Conservation (phyloP, 35 echinoderm and acorn worm genomes). For the Hemicentrotus pulcherrimus region DNA sequence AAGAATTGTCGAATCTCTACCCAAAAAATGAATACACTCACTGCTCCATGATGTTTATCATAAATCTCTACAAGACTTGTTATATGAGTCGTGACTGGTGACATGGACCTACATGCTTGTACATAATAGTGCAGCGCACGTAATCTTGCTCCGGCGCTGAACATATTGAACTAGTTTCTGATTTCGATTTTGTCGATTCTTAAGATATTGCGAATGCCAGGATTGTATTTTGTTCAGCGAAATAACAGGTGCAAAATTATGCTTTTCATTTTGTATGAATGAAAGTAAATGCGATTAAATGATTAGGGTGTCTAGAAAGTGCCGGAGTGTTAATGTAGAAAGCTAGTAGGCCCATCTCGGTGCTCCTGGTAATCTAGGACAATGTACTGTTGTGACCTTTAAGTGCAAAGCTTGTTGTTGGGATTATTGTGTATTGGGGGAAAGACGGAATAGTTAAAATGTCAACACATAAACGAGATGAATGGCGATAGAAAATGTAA, state of each 20-base stretch:
- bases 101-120: no score
- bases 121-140: not conserved
- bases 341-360: not conserved
- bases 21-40: no score
- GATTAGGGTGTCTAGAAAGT: not conserved
- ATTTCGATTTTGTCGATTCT: slow-evolving; percentile 10
- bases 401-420: not conserved
- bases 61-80: no score
- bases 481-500: no score
- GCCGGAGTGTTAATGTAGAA: not conserved
- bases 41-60: no score
- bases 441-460: not conserved
- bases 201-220: not conserved
- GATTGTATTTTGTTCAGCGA: not conserved
- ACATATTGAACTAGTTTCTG: not conserved
- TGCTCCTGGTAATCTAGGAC: not conserved
- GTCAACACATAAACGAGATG: not conserved
- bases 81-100: no score
- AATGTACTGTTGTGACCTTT: slow-evolving; percentile 13
- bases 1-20: no score
- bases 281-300: not conserved
- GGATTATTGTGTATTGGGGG: not conserved
- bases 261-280: not conserved
- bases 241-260: not conserved
- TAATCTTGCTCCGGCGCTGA: not conserved